phyloP scores from a whole-genome alignment of 2,797 vertebrate genomes.

The Bryconaethiops microstoma region DNA sequence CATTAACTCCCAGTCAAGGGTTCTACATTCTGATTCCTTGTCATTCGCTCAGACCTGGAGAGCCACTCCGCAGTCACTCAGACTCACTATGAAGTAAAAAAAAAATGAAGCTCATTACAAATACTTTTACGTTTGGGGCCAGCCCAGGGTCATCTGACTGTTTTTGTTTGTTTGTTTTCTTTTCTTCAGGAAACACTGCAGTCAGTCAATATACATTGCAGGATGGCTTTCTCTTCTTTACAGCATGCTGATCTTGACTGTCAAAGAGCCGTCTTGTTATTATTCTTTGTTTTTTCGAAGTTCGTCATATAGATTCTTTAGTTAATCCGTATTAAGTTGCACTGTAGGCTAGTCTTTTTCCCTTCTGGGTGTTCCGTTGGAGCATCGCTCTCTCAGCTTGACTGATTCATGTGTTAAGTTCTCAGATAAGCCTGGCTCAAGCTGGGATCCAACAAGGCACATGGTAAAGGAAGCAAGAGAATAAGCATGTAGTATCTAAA shows the following conservation, averaged over 20 bases:
- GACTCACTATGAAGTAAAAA: conserved; percentile 67
- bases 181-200: not conserved
- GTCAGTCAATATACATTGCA: conserved; percentile 2
- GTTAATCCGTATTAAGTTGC: not conserved
- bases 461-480: conserved; percentile 47
- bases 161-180: not conserved
- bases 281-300: not conserved
- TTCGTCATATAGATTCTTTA: not conserved
- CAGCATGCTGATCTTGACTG: not conserved
- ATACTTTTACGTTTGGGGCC: conserved; percentile 5
- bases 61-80: conserved; percentile 78
- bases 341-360: conserved; percentile 14
- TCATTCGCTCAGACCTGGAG: conserved; percentile 71
- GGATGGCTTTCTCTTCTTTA: not conserved
- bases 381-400: conserved; percentile 7
- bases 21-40: conserved; percentile 70
- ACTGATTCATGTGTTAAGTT: conserved; percentile 49
- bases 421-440: conserved; percentile 47
- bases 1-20: conserved; percentile 70
- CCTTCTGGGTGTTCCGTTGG: not conserved
- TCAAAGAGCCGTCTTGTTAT: not conserved
- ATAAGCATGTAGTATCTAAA: conserved; percentile 38
- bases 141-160: not conserved
- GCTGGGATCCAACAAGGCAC: conserved; percentile 40
- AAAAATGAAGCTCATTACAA: not conserved